Evolutionary conservation across 2,888 invertebrate genomes (phyloP).

Genomic region (Kuschelorhynchus macadamiae): DNA sequence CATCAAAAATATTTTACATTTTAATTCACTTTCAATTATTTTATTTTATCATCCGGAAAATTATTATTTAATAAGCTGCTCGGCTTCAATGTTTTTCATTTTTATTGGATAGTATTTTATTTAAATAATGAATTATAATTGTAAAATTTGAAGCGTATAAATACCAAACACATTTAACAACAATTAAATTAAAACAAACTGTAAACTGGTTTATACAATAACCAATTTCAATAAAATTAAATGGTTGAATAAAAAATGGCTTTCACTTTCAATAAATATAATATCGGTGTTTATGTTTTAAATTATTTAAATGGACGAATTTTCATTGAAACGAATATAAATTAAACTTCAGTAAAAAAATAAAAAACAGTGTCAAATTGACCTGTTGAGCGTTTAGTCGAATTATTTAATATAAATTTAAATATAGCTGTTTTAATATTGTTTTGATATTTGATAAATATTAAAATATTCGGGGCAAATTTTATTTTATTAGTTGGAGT

Average conservation of each 20-base stretch:
- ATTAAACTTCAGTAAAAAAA: slow-evolving; percentile 53
- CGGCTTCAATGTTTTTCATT: slow-evolving; percentile 33
- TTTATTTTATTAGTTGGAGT: too few species aligned
- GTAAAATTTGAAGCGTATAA: slow-evolving; percentile 36
- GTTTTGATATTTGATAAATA: neutral
- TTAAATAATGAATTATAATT: slow-evolving; percentile 43
- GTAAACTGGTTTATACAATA: slow-evolving; percentile 32
- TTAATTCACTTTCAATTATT: slow-evolving; percentile 33
- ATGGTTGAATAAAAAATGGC: slow-evolving; percentile 50
- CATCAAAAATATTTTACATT: slow-evolving; percentile 23
- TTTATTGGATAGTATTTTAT: slow-evolving; percentile 37
- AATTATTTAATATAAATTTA: slow-evolving; percentile 17
- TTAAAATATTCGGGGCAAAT: too few species aligned
- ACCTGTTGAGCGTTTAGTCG: slow-evolving; percentile 57
- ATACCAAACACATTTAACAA: slow-evolving; percentile 39
- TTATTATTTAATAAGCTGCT: slow-evolving; percentile 35
- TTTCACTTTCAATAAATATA: slow-evolving; percentile 52
- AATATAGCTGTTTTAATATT: neutral
- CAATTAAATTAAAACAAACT: slow-evolving; percentile 47
- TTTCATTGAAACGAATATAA: slow-evolving; percentile 48
- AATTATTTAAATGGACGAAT: slow-evolving; percentile 59
- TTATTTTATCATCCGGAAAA: slow-evolving; percentile 27
- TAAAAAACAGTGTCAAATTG: slow-evolving; percentile 51
- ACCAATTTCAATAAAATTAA: slow-evolving; percentile 36
- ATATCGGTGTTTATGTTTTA: slow-evolving; percentile 56